These are phyloP conservation scores for Idris sp. DNA, from an alignment of 1,140 invertebrate species.

Conservation along the genomic window DNA sequence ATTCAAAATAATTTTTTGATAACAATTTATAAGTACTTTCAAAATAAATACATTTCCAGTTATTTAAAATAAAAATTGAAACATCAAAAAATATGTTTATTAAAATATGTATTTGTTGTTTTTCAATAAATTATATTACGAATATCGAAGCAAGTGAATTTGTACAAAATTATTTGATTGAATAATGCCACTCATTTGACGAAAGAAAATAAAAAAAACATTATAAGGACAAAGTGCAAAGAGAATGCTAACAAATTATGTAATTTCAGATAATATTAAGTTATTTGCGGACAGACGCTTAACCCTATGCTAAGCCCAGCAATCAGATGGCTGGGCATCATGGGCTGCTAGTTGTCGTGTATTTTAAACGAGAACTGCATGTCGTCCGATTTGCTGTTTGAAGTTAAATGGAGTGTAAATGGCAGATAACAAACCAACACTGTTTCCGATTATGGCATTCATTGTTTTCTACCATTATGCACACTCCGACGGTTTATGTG, in stretches of 20 bases:
- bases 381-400: conserved; percentile 76
- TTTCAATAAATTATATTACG: too few species aligned
- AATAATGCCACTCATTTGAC: too few species aligned
- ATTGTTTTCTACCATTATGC: conserved; percentile 80
- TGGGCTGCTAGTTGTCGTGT: conserved; percentile 61
- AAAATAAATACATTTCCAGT: too few species aligned
- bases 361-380: conserved; percentile 76
- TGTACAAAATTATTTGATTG: too few species aligned
- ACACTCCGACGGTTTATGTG: conserved; percentile 77
- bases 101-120: too few species aligned
- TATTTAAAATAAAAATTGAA: too few species aligned
- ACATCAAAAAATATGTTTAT: too few species aligned
- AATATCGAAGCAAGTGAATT: too few species aligned
- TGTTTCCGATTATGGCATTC: conserved; percentile 79
- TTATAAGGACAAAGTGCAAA: conserved; percentile 1
- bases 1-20: too few species aligned
- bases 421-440: conserved; percentile 79
- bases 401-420: conserved; percentile 80
- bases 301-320: conserved; percentile 72
- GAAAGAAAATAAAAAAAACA: background rate
- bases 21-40: too few species aligned
- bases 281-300: conserved; percentile 66
- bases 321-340: conserved; percentile 51
- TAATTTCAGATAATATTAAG: conserved; percentile 71
- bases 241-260: conserved; percentile 66